Percentiles rank a stretch among this genome's conserved stretches.
phyloP scores from a whole-genome alignment of 2,888 invertebrate species.

The Perithous albicinctus region DNA sequence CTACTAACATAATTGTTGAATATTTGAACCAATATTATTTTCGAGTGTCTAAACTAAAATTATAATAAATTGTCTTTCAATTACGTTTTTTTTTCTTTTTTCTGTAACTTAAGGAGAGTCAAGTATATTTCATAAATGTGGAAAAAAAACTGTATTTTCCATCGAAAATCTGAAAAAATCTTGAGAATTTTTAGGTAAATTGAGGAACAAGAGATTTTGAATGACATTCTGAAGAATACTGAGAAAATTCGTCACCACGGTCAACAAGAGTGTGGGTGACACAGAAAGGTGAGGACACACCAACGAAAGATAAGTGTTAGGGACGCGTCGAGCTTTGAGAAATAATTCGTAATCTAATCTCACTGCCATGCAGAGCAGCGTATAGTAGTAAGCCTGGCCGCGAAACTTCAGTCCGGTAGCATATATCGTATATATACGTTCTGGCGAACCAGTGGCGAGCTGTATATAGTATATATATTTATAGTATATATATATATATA shows the following conservation, averaged over 20 bases:
- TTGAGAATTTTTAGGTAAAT: too few species aligned
- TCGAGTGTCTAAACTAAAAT: too few species aligned
- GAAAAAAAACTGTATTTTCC: too few species aligned
- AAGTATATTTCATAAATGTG: too few species aligned
- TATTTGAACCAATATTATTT: too few species aligned
- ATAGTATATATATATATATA: neutral
- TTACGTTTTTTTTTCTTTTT: too few species aligned
- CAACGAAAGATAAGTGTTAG: slow-evolving; percentile 7
- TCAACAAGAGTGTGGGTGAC: neutral
- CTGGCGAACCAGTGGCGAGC: slow-evolving; percentile 39
- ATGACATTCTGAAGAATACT: neutral
- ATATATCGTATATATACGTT: slow-evolving; percentile 7
- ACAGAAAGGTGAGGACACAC: neutral
- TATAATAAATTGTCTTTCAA: too few species aligned
- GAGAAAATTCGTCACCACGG: neutral
- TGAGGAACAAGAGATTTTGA: too few species aligned
- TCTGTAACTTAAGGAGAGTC: too few species aligned
- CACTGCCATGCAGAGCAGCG: slow-evolving; percentile 32
- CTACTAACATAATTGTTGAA: too few species aligned
- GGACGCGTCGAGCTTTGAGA: slow-evolving; percentile 20
- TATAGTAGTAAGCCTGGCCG: slow-evolving; percentile 22
- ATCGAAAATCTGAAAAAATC: too few species aligned
- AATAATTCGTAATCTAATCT: slow-evolving; percentile 70
- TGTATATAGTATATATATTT: too few species aligned
- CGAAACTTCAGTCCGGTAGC: slow-evolving; percentile 49